Evolutionary conservation across 2,113 vertebrate species (phyloP).

Genomic region (Vanacampus margaritifer): DNA sequence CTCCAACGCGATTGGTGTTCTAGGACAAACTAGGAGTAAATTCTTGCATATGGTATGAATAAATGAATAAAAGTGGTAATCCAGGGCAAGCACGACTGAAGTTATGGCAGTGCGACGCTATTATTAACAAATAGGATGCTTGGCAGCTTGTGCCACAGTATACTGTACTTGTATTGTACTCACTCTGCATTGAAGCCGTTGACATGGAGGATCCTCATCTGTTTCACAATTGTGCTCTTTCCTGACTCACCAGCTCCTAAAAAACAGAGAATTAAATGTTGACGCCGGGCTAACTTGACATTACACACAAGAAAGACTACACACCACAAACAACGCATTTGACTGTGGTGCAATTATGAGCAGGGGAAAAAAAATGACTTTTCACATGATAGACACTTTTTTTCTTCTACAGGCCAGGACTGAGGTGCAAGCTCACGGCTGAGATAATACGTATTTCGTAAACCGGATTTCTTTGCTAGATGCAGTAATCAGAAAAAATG

Average conservation of each 20-base stretch:
- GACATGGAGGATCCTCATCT: slow-evolving; percentile 95
- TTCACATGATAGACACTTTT: no score
- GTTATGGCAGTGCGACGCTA: not conserved
- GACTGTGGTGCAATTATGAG: not conserved
- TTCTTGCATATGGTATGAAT: not conserved
- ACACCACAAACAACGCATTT: not conserved
- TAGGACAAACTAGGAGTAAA: not conserved
- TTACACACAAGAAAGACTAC: not conserved
- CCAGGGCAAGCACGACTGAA: not conserved
- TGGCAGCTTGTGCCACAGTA: not conserved
- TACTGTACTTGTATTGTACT: slow-evolving; percentile 63
- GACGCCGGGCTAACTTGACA: not conserved
- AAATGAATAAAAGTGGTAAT: not conserved
- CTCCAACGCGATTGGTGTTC: not conserved
- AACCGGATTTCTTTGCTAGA: slow-evolving; percentile 32
- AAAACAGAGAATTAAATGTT: slow-evolving; percentile 20
- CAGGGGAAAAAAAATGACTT: no score
- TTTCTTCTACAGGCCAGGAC: slow-evolving; percentile 18
- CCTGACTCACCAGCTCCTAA: slow-evolving; percentile 97
- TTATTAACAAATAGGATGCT: not conserved
- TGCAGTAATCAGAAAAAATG: slow-evolving; percentile 20
- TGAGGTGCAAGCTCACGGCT: slow-evolving; percentile 31
- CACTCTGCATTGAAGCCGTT: slow-evolving; percentile 99
- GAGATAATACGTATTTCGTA: no score
- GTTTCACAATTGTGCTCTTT: slow-evolving; percentile 98